Evolutionary conservation across 1,140 invertebrate species (phyloP).

Genomic region (Zeugodacus cucurbitae): DNA sequence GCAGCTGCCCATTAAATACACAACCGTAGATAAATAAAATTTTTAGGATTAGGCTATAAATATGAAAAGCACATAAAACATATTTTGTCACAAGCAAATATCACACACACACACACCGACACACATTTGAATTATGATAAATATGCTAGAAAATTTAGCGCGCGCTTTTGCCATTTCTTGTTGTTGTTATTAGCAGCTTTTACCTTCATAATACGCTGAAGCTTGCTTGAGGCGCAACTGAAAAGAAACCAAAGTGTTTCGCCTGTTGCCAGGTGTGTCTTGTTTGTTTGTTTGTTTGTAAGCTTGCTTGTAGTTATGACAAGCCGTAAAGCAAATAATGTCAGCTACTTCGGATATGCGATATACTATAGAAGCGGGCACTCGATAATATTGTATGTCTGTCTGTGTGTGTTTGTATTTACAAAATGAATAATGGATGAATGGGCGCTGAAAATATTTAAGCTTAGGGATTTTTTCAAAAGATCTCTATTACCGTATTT

Average conservation of each 20-base stretch:
- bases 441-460: neutral
- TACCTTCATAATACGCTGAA: neutral
- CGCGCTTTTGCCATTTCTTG: neutral
- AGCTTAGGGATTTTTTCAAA: neutral
- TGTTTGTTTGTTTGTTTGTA: neutral
- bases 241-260: neutral
- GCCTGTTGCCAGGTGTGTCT: slow-evolving; percentile 22
- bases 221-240: neutral
- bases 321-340: slow-evolving; percentile 18
- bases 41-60: neutral
- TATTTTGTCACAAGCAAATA: neutral
- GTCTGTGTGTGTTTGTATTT: neutral
- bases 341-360: neutral
- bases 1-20: neutral
- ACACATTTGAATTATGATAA: neutral
- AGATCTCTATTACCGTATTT: neutral
- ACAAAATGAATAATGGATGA: slow-evolving; percentile 5
- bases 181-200: neutral
- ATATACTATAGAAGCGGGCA: neutral
- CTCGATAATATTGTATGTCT: neutral
- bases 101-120: neutral
- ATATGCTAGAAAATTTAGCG: neutral
- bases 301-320: neutral
- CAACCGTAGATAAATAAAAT: neutral
- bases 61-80: neutral